phyloP scores from a whole-genome alignment of 2,113 vertebrate genomes.

The Ailurus styani region DNA sequence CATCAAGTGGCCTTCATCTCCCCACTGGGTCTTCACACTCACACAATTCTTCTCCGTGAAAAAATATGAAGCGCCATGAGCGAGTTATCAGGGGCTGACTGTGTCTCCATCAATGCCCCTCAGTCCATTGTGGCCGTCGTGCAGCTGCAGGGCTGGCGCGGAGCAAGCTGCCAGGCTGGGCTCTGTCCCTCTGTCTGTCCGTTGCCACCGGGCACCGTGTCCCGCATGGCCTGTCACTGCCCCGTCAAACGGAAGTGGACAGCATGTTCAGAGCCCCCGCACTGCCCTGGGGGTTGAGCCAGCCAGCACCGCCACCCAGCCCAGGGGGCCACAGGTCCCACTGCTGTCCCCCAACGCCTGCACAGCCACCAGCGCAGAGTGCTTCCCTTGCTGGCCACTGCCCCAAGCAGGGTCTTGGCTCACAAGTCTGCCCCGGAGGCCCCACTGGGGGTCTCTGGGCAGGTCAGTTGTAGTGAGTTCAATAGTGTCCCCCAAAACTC shows the following conservation, averaged over 20 bases:
- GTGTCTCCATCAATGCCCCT: constrained; percentile 76
- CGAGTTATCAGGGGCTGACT: constrained; percentile 66
- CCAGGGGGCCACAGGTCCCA: not conserved
- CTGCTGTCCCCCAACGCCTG: not conserved
- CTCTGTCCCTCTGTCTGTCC: not conserved
- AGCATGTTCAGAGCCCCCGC: not conserved
- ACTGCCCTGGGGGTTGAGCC: not conserved
- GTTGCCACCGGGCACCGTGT: accelerated
- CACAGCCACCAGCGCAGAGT: not conserved
- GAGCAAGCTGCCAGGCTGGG: not conserved
- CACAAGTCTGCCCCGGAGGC: not conserved
- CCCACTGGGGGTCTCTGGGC: accelerated
- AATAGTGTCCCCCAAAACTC: not conserved
- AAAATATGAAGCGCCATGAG: constrained; percentile 54
- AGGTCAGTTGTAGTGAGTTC: not conserved
- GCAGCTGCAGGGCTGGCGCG: constrained; percentile 72
- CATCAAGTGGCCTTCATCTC: constrained; percentile 58
- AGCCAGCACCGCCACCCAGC: not conserved
- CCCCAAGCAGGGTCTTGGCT: not conserved
- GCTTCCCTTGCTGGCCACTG: not conserved
- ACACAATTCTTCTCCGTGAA: constrained; percentile 49
- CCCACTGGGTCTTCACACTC: not conserved
- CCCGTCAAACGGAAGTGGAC: not conserved
- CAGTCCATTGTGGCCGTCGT: constrained; percentile 67
- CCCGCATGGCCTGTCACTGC: not conserved